These are phyloP conservation scores for Xestia ashworthii DNA, from an alignment of 2,888 invertebrate species.

Conservation along the genomic window DNA sequence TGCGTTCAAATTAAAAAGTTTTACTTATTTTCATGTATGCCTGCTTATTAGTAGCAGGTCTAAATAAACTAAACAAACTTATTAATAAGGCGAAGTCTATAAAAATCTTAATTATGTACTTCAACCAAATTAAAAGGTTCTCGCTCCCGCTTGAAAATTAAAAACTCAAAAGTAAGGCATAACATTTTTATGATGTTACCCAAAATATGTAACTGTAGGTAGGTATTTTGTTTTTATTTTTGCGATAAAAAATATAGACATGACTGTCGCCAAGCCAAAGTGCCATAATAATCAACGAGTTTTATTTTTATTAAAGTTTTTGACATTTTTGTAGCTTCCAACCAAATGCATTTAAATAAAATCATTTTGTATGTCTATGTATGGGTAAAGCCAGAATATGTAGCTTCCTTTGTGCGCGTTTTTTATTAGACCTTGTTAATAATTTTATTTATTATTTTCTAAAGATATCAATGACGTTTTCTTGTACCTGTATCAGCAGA, in stretches of 20 bases:
- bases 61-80: neutral
- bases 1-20: neutral
- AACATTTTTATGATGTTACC: slow-evolving; percentile 76
- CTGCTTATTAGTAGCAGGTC: neutral
- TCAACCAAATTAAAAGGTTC: neutral
- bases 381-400: slow-evolving; percentile 32
- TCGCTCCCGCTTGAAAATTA: slow-evolving; percentile 63
- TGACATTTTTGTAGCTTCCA: slow-evolving; percentile 70
- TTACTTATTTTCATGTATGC: neutral
- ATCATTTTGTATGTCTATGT: slow-evolving; percentile 42
- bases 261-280: slow-evolving; percentile 70
- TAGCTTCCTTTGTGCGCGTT: slow-evolving; percentile 16
- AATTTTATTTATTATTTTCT: neutral
- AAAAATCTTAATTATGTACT: slow-evolving; percentile 3
- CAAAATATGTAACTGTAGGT: slow-evolving; percentile 69
- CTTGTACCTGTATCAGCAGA: neutral
- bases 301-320: slow-evolving; percentile 70
- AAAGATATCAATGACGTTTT: slow-evolving; percentile 8
- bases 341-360: slow-evolving; percentile 60
- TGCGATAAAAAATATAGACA: slow-evolving; percentile 78
- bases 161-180: slow-evolving; percentile 59
- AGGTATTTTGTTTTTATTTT: slow-evolving; percentile 69
- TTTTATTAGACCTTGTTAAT: slow-evolving; percentile 6
- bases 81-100: neutral
- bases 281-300: slow-evolving; percentile 69